Evolutionary conservation across 2,113 vertebrate genomes (phyloP), one percentile per base, ranked within the genome.

Genomic region (Nyctibius bracteatus): DNA sequence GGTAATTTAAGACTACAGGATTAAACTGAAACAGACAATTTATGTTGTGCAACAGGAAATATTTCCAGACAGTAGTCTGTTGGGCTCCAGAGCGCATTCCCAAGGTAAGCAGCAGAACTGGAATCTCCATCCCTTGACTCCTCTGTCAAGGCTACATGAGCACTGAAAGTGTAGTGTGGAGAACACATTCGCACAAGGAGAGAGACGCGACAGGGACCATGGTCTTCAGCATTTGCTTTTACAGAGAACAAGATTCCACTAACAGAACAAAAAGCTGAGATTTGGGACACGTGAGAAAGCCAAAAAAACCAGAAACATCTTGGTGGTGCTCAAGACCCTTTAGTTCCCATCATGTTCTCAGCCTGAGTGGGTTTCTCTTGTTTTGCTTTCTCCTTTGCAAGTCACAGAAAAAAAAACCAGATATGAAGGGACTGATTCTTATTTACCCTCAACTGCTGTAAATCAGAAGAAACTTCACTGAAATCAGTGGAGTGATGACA

Each of bases 1-100:
- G 71, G 94, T 96, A 94, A 96, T 49, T 75, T 86, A 96, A 95
- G 73, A 94, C 95, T 96, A 94, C 49, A 95, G 65, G 77, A 95
- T 91, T 96, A 91, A 96, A 94, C 57, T 88, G 82, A 97, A 93
- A 95, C 86, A 95, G 86, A 95, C 93, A 93, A 94, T 94, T 95
- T 94, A 89, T 84, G 80, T 95, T 96, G 96, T 96, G 95, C 91
- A 97, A 97, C 86, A 97, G 91, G 86, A 96, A 96, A 95, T 92
- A 96, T 89, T 96, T 91, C 83, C 86, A 96, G 95, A 96, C 92
- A 66, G 91, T 77, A 61, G 93, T 92, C 84, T 82, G 44, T 86
- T 87, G 90, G 58, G 90, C 87, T 94, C 61, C 91, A 94, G 62
- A 96, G 74, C 9, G 0, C 74, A 87, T 94, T 92, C 94, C 81